Base-by-base conservation (phyloP, 1,140 invertebrate species). In the Zaprionus taronus region DNA sequence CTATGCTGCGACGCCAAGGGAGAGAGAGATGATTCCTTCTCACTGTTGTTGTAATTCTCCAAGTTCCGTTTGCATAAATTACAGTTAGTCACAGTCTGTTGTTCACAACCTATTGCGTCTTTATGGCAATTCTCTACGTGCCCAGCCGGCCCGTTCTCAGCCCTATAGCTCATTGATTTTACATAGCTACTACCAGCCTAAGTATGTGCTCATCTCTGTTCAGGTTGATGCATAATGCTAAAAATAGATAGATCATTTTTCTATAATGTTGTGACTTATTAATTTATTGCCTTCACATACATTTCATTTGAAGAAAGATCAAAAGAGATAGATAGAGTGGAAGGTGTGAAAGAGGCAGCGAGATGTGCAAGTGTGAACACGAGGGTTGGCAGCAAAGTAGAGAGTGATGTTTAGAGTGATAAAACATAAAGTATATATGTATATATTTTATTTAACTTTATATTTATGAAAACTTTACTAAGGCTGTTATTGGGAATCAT, bases 251-350 rank as follows among this genome's bases (percentile, higher is more conserved):
- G 61, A 69, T 49, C 17, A 63, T 36, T 34, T 58, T 28, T 44
- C 34, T 38, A 9, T 55, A 26, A 28, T 65, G 51, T 36, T 75
- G 47, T 38, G 72, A 49, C 72, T 73, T 66, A 57, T 60, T 83
- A 75, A 78, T 89, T 86, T 79, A 86, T 80, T 69, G 55, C 77
- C 77, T 86, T 80, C 72, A 80, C 77, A 80, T 62, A 80, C 63
- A 83, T 77, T 74, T 62, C 66, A 66, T 79, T 77, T 68, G 76
- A 61, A 64, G 62, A 61, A 5, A 47, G n/a, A 47, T 17, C 47
- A 66, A 66, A 57, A 14, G 9, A 26, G 7, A 17, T 5, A 17
- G 41, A 44, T 5, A 17, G 15, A 1, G 41, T 9, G 31, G 9
- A 11, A 34, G 31, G 31, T 9, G 31, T 0, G 0, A 34, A 3